Conservation (phyloP, 2,888 invertebrate genomes). For the Xestia rhomboidea region DNA sequence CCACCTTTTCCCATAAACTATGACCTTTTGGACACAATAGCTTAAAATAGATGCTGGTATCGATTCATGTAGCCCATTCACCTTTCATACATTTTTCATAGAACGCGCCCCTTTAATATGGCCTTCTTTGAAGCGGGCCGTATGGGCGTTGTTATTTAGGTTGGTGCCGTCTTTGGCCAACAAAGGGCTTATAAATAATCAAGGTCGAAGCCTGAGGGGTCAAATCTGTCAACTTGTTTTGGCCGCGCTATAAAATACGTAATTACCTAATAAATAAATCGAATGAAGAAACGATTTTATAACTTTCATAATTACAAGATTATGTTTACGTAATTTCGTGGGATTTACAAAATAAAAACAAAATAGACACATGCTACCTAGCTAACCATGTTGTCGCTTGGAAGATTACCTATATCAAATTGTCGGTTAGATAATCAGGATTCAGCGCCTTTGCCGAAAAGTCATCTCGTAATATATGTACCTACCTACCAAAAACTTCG, state of each 20-base stretch:
- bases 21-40: constrained; percentile 74
- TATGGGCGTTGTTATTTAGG: constrained; percentile 50
- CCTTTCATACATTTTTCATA: constrained; percentile 29
- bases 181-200: constrained; percentile 25
- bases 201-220: constrained; percentile 3
- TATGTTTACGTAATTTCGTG: not conserved
- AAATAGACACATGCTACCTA: not conserved
- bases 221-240: not conserved
- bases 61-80: constrained; percentile 41
- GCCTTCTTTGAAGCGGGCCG: constrained; percentile 16
- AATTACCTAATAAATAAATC: not conserved
- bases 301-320: no score
- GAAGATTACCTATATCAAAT: not conserved
- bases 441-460: not conserved
- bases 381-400: not conserved
- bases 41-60: constrained; percentile 59
- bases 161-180: constrained; percentile 28
- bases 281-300: not conserved
- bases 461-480: not conserved
- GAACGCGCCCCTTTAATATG: not conserved
- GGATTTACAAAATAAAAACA: not conserved
- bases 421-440: not conserved
- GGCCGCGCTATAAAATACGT: not conserved
- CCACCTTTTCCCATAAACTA: constrained; percentile 69
- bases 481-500: not conserved